Evolutionary conservation across 2,113 vertebrate species (phyloP).

Genomic region (Pica pica): DNA sequence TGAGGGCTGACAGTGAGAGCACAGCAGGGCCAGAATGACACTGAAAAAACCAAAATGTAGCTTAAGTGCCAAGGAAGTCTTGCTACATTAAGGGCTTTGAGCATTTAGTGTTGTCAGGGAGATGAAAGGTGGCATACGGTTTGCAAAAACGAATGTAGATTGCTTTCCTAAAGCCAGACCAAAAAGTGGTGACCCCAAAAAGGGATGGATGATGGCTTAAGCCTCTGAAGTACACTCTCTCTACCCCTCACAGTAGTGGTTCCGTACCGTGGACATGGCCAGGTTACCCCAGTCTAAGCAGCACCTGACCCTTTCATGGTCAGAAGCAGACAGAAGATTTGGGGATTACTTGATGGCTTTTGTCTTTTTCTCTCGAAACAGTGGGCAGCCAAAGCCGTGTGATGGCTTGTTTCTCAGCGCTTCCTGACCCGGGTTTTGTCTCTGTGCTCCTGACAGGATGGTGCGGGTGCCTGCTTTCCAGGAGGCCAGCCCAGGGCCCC

Average conservation of each 20-base stretch:
- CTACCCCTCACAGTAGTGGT: neutral
- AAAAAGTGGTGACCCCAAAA: neutral
- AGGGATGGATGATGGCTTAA: neutral
- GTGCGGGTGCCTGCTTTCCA: neutral
- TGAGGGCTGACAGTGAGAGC: neutral
- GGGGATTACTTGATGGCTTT: neutral
- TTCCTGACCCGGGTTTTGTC: neutral
- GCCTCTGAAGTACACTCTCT: neutral
- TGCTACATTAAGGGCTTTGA: neutral
- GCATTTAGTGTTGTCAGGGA: neutral
- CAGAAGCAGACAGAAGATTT: neutral
- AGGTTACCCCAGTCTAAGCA: neutral
- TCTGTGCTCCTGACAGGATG: neutral
- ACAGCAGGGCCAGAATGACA: neutral
- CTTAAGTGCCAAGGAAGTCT: neutral
- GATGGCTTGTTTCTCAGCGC: neutral
- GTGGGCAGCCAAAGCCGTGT: neutral
- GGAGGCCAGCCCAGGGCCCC: neutral
- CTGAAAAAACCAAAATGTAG: neutral
- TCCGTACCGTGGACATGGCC: neutral
- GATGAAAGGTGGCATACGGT: neutral
- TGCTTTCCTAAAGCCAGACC: neutral
- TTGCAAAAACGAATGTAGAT: neutral
- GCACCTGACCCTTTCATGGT: neutral
- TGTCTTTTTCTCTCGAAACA: neutral